Evolutionary conservation across 1,140 invertebrate species (phyloP).

Genomic region (Nephila pilipes): DNA sequence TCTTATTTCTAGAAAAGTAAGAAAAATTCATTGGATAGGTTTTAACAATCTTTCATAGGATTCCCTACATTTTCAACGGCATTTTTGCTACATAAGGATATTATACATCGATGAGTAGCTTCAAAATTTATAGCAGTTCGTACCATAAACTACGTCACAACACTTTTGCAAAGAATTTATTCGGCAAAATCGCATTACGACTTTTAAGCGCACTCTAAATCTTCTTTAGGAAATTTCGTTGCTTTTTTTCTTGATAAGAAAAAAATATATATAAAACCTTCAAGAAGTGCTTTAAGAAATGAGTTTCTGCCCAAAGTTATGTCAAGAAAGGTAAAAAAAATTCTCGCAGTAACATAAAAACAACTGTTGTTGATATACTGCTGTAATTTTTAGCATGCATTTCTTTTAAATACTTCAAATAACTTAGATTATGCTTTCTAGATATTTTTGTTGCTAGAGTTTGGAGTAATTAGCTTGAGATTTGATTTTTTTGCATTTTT

Average conservation of each 20-base stretch:
- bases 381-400: slow-evolving; percentile 14
- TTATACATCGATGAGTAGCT: background rate
- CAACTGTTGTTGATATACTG: slow-evolving; percentile 53
- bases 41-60: slow-evolving; percentile 21
- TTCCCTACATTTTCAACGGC: background rate
- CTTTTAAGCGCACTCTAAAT: slow-evolving; percentile 57
- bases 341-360: background rate
- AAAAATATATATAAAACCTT: background rate
- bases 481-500: slow-evolving; percentile 1
- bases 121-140: slow-evolving; percentile 43
- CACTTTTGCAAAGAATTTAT: slow-evolving; percentile 45
- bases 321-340: slow-evolving; percentile 14
- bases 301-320: slow-evolving; percentile 28
- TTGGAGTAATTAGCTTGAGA: slow-evolving; percentile 39
- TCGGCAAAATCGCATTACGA: slow-evolving; percentile 53
- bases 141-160: slow-evolving; percentile 36
- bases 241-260: slow-evolving; percentile 8
- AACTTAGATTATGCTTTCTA: slow-evolving; percentile 9
- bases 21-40: background rate
- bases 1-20: background rate
- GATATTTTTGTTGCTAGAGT: background rate
- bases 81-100: slow-evolving; percentile 1
- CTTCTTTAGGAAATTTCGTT: slow-evolving; percentile 36
- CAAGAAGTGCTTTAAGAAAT: slow-evolving; percentile 37
- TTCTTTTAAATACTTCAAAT: slow-evolving; percentile 48